phyloP scores from a whole-genome alignment of 1,140 invertebrate species.

The Halyomorpha halys region DNA sequence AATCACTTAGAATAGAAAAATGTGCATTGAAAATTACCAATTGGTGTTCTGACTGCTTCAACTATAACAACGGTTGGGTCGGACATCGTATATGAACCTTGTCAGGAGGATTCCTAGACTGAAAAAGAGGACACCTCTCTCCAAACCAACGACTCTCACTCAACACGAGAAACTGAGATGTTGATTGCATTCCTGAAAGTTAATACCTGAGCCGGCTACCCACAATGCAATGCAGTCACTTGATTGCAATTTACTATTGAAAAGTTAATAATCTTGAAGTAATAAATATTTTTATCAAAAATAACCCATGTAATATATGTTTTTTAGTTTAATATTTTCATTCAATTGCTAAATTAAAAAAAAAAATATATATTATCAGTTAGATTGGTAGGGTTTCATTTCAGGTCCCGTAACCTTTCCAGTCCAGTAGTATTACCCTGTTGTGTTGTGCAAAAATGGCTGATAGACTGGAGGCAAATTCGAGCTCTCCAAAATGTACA shows the following conservation, averaged over 20 bases:
- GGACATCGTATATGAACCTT: conserved; percentile 18
- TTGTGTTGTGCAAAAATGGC: conserved; percentile 22
- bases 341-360: neutral
- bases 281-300: neutral
- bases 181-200: conserved; percentile 3
- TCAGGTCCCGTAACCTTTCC: conserved; percentile 19
- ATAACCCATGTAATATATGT: neutral
- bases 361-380: no score
- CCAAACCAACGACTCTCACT: neutral
- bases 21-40: conserved; percentile 42
- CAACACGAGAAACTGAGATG: conserved; percentile 17
- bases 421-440: conserved; percentile 8
- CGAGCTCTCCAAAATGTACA: conserved; percentile 12
- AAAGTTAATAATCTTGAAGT: neutral
- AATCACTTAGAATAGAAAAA: conserved; percentile 28
- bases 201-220: conserved; percentile 3
- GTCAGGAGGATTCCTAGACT: neutral
- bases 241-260: neutral
- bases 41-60: conserved; percentile 53
- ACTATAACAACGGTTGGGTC: conserved; percentile 46
- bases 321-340: no score
- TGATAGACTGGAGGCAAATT: conserved; percentile 16
- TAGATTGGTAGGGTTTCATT: neutral
- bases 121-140: conserved; percentile 7
- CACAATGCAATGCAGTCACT: neutral